Evolutionary conservation across 2,113 vertebrate genomes (phyloP).

Genomic region (Pitta sordida): DNA sequence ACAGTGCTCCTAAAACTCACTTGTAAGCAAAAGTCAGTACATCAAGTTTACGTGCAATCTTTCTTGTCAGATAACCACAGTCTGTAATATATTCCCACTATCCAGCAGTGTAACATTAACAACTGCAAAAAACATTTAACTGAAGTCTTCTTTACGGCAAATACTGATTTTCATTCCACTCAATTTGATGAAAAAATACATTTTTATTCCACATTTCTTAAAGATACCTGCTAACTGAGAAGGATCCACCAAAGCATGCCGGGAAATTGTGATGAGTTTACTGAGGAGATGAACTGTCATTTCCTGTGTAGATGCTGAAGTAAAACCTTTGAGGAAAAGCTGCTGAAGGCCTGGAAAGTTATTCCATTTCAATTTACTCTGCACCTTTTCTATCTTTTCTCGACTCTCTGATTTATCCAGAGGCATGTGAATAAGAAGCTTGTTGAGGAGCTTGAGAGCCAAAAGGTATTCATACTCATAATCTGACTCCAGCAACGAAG

Average conservation of each 20-base stretch:
- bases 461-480: constrained; percentile 98
- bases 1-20: not conserved
- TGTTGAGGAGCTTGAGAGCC: constrained; percentile 93
- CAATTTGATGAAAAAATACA: not conserved
- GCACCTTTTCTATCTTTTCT: constrained; percentile 90
- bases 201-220: not conserved
- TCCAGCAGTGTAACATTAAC: accelerated
- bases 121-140: not conserved
- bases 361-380: constrained; percentile 92
- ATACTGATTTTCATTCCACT: not conserved
- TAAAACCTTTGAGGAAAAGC: constrained; percentile 97
- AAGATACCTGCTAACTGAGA: constrained; percentile 87
- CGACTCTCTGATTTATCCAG: constrained; percentile 91
- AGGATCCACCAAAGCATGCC: constrained; percentile 90
- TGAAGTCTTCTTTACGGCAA: not conserved
- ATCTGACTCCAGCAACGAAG: constrained; percentile 93
- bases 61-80: not conserved
- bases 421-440: constrained; percentile 91
- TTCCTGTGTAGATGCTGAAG: constrained; percentile 93
- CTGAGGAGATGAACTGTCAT: constrained; percentile 97
- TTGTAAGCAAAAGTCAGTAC: not conserved
- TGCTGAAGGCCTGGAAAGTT: constrained; percentile 95
- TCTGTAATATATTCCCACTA: not conserved
- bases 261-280: constrained; percentile 92
- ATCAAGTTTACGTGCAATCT: not conserved